Percentiles rank a stretch among this genome's conserved stretches.
phyloP scores from a whole-genome alignment of 1,140 invertebrate genomes.

The Drosophila jambulina region DNA sequence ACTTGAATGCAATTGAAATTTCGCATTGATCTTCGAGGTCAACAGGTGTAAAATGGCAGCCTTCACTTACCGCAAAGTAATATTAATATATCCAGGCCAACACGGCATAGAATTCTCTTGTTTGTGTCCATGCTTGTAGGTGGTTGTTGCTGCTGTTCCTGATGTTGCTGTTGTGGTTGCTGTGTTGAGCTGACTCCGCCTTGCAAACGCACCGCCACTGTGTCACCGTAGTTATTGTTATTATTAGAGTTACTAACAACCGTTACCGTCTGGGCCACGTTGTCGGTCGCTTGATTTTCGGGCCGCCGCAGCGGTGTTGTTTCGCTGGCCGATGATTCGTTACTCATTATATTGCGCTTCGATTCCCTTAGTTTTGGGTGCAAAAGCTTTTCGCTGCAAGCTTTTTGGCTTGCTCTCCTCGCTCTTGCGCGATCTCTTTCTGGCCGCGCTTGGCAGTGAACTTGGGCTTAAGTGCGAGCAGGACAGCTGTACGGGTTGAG shows the following conservation, averaged over 20 bases:
- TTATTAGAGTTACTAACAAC: conserved; percentile 26
- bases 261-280: conserved; percentile 58
- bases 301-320: conserved; percentile 78
- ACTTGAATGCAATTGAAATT: conserved; percentile 13
- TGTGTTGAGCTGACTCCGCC: conserved; percentile 11
- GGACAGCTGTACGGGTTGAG: conserved; percentile 17
- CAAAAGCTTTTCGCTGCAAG: conserved; percentile 54
- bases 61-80: conserved; percentile 76
- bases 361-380: conserved; percentile 35
- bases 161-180: conserved; percentile 6
- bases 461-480: conserved; percentile 50
- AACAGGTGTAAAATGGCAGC: conserved; percentile 20
- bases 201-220: conserved; percentile 51
- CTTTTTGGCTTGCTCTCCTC: conserved; percentile 36
- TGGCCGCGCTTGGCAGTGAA: conserved; percentile 62
- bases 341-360: conserved; percentile 74
- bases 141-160: conserved; percentile 27
- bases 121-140: conserved; percentile 75
- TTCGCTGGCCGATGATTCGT: conserved; percentile 72
- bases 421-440: conserved; percentile 4
- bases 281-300: conserved; percentile 42
- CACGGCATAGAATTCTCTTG: conserved; percentile 76
- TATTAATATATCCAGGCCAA: conserved; percentile 75
- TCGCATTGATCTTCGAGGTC: conserved; percentile 23
- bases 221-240: conserved; percentile 39